A percentile compares a stretch with the other conserved stretches of the same genome.
These are phyloP conservation scores for Sesamia inferens DNA, from an alignment of 2,888 invertebrate genomes.

Conservation along the genomic window DNA sequence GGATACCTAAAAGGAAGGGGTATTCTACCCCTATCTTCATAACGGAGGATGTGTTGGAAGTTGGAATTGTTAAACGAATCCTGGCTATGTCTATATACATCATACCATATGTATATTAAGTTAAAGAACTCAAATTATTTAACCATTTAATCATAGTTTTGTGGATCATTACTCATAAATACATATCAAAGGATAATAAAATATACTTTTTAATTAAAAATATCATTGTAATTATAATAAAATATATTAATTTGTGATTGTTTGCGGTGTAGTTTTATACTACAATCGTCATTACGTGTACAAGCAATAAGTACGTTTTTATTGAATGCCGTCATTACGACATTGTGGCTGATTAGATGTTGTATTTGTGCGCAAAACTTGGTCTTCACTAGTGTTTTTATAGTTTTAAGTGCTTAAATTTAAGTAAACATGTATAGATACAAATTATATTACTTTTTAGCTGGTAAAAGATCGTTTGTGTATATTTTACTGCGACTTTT, in stretches of 20 bases:
- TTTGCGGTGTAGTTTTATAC: conserved; percentile 82
- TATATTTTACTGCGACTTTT: conserved; percentile 49
- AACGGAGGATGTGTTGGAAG: too few relatives aligned
- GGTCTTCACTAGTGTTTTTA: conserved; percentile 77
- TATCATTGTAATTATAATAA: conserved; percentile 75
- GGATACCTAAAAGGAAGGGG: too few relatives aligned
- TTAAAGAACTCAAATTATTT: conserved; percentile 55
- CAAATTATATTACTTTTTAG: conserved; percentile 57
- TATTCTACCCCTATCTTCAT: too few relatives aligned
- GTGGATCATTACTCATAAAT: conserved; percentile 62
- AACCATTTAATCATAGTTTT: conserved; percentile 55
- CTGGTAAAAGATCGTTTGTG: conserved; percentile 45
- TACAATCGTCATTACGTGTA: conserved; percentile 86
- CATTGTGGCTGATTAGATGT: conserved; percentile 84
- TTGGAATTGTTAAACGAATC: background rate
- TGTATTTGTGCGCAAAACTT: conserved; percentile 87
- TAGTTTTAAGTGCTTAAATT: conserved; percentile 62
- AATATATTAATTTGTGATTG: conserved; percentile 82
- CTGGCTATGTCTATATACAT: conserved; percentile 33
- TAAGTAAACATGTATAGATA: conserved; percentile 60
- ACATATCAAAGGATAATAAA: conserved; percentile 84
- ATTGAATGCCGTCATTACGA: conserved; percentile 82
- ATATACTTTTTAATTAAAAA: conserved; percentile 68
- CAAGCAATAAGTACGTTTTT: conserved; percentile 89
- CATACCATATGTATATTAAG: conserved; percentile 18